These are phyloP conservation scores for Pocillopora grandis DNA, from an alignment of 92 coral and sea anemone species.

Conservation along the genomic window DNA sequence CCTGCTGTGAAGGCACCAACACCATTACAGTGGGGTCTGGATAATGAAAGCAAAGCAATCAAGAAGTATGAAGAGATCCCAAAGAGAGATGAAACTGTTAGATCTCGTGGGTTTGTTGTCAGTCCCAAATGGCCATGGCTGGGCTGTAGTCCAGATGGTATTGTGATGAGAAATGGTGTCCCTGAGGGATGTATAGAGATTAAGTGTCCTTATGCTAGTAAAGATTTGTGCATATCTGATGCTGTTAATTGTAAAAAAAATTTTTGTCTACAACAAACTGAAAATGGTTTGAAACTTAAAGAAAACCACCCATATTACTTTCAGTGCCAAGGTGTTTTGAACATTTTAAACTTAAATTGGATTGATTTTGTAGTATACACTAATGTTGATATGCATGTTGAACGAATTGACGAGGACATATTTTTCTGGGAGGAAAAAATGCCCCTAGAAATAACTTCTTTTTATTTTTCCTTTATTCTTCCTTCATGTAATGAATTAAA, in stretches of 20 bases:
- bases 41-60: conserved; percentile 51
- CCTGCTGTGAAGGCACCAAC: conserved; percentile 1
- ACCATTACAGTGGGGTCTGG: conserved; percentile 50
- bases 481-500: conserved; percentile 8
- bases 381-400: conserved; percentile 43
- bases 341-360: conserved; percentile 33
- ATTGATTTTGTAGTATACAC: conserved; percentile 63
- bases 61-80: conserved; percentile 22
- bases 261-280: conserved; percentile 43
- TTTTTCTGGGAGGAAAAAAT: conserved; percentile 42
- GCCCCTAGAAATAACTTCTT: conserved; percentile 58
- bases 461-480: conserved; percentile 35
- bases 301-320: conserved; percentile 57
- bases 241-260: conserved; percentile 48
- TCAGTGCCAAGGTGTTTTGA: conserved; percentile 54
- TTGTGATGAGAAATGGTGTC: conserved; percentile 27
- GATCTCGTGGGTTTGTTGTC: conserved; percentile 48
- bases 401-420: conserved; percentile 34
- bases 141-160: conserved; percentile 68
- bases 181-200: conserved; percentile 59
- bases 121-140: conserved; percentile 47
- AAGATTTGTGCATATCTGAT: conserved; percentile 38
- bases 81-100: conserved; percentile 9
- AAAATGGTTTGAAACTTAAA: conserved; percentile 43
- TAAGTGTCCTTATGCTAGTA: neutral